Conservation (phyloP, 2,797 vertebrate genomes). For the Platalea minor region DNA sequence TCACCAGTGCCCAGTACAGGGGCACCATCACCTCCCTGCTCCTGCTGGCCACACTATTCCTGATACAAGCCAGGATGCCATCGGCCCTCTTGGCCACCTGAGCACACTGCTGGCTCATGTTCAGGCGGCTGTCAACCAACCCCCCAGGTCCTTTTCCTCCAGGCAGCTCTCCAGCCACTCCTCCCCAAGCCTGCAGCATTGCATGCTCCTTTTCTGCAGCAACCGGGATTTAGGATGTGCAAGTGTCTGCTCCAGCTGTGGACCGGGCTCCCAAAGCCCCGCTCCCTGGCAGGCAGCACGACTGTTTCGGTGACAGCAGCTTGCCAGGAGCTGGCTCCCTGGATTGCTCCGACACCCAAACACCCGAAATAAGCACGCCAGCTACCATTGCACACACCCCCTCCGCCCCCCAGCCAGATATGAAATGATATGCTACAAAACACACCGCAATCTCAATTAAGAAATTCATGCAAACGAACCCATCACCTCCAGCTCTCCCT, state of each 20-base stretch:
- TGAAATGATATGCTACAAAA: not conserved
- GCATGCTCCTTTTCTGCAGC: not conserved
- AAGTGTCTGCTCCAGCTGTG: slow-evolving; percentile 52
- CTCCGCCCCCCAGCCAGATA: not conserved
- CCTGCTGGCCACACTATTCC: too few species aligned
- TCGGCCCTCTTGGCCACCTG: too few species aligned
- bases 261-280: slow-evolving; percentile 69
- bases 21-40: too few species aligned
- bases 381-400: not conserved
- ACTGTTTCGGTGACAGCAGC: not conserved
- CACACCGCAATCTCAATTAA: not conserved
- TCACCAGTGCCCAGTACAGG: too few species aligned
- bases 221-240: not conserved
- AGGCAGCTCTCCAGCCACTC: too few species aligned
- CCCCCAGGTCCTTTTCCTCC: too few species aligned
- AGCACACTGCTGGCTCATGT: too few species aligned
- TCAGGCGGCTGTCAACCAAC: too few species aligned
- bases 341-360: not conserved
- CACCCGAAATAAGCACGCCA: not conserved
- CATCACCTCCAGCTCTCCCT: not conserved
- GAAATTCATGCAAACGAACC: not conserved
- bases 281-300: slow-evolving; percentile 28
- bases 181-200: too few species aligned
- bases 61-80: too few species aligned
- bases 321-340: slow-evolving; percentile 15